Evolutionary conservation across 2,797 vertebrate species (phyloP), one percentile per base, ranked within the genome.

Genomic region (Oryzias dopingdopingensis): DNA sequence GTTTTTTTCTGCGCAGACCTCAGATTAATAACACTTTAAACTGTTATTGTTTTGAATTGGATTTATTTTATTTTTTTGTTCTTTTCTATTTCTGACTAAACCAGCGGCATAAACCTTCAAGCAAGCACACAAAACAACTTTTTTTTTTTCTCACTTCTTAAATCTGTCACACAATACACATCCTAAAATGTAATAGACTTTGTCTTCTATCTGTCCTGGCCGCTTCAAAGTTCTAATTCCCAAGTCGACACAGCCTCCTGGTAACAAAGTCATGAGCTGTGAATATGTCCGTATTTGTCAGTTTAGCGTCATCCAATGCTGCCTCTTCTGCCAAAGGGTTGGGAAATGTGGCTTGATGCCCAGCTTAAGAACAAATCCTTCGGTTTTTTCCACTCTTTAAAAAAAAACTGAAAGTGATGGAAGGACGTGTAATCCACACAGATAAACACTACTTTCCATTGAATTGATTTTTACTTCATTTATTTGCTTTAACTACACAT

Each of bases 21-120:
- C 76, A 65, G 57, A 37, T 37, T 83, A 82, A 86, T 82, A 84
- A 76, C 85, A 81, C 83, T 86, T 72, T 79, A 78, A 86, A 82
- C 59, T 72, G 77, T 77, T 80, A 77, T 76, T 74, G 72, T 75
- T 67, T 67, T 76, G 77, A 76, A 56, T 60, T 44, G 10, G 45
- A 65, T 24, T 40, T 60, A 70, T 80, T 63, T 76, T 68, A 61
- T 75, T 80, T 79, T 69, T 32, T 67, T 66, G 22, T 72, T 81
- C 26, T 32, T 23, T 14, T 6, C 48, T 58, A 18, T 42, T 17
- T 13, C 45, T 58, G 53, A 68, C 67, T 58, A 65, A 63, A 64
- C 45, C 18, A 4, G 6, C 50, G 12, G 62, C 41, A 29, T 6
- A 5, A 52, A 16, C 41, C 45, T 44, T 37, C 44, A 44, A 3